phyloP scores from a whole-genome alignment of 2,797 vertebrate species.

The Xenopus petersii region DNA sequence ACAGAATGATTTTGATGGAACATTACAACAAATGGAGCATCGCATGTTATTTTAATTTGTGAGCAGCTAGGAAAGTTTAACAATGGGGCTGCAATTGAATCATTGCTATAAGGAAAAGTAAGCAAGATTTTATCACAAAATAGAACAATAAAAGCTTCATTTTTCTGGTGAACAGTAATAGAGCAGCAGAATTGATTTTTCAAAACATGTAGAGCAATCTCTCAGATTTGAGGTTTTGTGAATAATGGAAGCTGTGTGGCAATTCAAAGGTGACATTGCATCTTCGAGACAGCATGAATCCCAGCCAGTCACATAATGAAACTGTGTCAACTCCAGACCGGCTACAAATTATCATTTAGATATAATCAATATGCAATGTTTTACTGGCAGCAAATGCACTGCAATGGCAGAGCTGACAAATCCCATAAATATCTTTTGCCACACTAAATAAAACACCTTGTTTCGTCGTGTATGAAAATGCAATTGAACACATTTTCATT shows the following conservation, averaged over 20 bases:
- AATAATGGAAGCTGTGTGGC: background rate
- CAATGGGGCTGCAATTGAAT: background rate
- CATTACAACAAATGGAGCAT: background rate
- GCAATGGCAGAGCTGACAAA: background rate
- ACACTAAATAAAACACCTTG: no score
- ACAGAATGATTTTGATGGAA: background rate
- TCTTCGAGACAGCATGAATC: background rate
- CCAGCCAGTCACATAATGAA: background rate
- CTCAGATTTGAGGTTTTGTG: background rate
- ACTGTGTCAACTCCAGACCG: background rate
- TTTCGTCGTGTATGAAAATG: no score
- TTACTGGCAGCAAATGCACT: background rate
- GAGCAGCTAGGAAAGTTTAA: background rate
- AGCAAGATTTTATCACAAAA: constrained; percentile 6
- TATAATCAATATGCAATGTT: no score
- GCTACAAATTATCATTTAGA: no score
- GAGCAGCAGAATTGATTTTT: background rate
- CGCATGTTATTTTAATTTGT: background rate
- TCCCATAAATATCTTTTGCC: background rate
- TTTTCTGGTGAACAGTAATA: background rate
- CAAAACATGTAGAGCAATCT: background rate
- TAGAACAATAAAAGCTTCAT: background rate
- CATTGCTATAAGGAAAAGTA: background rate
- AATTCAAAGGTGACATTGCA: constrained; percentile 2
- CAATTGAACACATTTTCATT: no score